Evolutionary conservation across 2,888 invertebrate species (phyloP).

Genomic region (Hydriomena furcata): DNA sequence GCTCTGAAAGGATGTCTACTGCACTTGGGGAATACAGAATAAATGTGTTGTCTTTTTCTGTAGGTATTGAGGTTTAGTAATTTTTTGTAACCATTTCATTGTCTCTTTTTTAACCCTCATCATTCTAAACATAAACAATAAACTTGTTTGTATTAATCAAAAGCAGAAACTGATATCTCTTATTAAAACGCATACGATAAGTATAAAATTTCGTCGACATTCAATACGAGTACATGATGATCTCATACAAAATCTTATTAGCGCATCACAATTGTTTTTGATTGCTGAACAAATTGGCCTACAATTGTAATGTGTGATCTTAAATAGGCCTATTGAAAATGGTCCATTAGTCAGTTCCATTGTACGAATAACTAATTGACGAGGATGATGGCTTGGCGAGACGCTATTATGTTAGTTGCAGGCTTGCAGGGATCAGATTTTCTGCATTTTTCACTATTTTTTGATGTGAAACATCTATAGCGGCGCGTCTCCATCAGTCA

Average conservation of each 20-base stretch:
- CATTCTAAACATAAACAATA: slow-evolving; percentile 1
- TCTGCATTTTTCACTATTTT: no score
- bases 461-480: no score
- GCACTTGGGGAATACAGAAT: no score
- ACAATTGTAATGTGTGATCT: slow-evolving; percentile 46
- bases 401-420: no score
- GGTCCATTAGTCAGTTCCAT: slow-evolving; percentile 23
- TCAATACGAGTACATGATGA: slow-evolving; percentile 43
- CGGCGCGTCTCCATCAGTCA: no score
- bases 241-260: slow-evolving; percentile 46
- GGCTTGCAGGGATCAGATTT: no score
- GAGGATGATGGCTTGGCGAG: no score
- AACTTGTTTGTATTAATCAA: slow-evolving; percentile 3
- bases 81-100: no score
- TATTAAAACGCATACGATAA: slow-evolving; percentile 2
- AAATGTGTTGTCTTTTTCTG: no score
- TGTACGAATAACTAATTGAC: slow-evolving; percentile 26
- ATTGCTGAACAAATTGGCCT: slow-evolving; percentile 58
- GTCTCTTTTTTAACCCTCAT: neutral
- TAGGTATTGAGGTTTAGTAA: no score
- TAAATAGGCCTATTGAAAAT: slow-evolving; percentile 20
- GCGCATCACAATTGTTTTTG: slow-evolving; percentile 57
- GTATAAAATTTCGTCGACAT: slow-evolving; percentile 31
- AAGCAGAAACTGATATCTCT: slow-evolving; percentile 4
- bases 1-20: no score